Base-by-base conservation (phyloP, 2,888 invertebrate genomes). In the Leptopilina drosophilae region DNA sequence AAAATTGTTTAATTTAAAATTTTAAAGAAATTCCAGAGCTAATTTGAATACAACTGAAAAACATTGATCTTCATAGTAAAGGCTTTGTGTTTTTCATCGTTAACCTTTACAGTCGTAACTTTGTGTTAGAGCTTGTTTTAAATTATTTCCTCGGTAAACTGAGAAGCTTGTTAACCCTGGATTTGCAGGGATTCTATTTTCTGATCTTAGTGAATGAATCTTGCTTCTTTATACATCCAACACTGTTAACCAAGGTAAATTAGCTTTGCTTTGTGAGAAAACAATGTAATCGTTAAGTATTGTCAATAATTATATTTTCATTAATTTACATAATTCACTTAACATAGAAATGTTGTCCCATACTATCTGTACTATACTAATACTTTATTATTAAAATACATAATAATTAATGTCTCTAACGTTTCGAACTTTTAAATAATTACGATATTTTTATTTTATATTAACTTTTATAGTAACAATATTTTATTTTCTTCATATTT, bases 71-170 rank as follows among this genome's bases (percentile, higher is more conserved):
- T 53, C 33, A 8, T 69, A 14, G 26, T 69, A 2, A 14, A 53
- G 14, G 69, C 53, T 53, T 53, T 69, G 53, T 33, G 9, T 69
- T 69, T 53, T 69, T 69, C 26, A 33, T 7, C 53, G 14, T 53
- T 53, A 12, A 49, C 69, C 53, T 26, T 49, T 14, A 9, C 53
- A 26, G 49, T 49, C 49, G 49, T 69, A 76, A 76, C 64, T 76
- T 64, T 59, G 46, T 69, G 15, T 69, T 49, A 53, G 69, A 53
- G 7, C 6, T 49, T 49, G 12, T 40, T 42, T 53, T 62, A 76
- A 64, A 76, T 76, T 64, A 76, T 76, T 76, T 76, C 40, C 46
- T 62, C 76, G 46, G 76, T 12, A 76, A 77, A 77, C 64, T 64
- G 33, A 77, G 64, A 65, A 64, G 49, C 53, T 65, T 64, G 65